Evolutionary conservation across 2,113 vertebrate genomes (phyloP).

Genomic region (Misgurnus mizolepis): DNA sequence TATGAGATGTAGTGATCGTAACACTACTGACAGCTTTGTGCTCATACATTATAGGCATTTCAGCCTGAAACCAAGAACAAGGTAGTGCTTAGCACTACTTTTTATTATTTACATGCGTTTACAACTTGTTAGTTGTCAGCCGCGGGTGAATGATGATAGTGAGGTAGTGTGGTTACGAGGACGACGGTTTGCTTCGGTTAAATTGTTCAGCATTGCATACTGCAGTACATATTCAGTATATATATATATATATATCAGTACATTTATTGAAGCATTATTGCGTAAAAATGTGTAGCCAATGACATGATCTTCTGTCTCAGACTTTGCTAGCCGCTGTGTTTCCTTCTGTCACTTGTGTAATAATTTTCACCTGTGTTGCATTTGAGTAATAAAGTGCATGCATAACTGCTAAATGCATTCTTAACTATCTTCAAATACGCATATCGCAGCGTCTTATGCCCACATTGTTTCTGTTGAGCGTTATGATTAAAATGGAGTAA

Average conservation of each 20-base stretch:
- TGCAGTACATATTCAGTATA: too few relatives aligned
- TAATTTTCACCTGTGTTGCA: constrained; percentile 55
- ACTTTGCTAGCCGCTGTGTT: constrained; percentile 43
- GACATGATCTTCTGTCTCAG: background rate
- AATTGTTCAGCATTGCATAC: too few relatives aligned
- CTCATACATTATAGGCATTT: constrained; percentile 18
- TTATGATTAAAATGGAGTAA: constrained; percentile 90
- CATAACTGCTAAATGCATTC: constrained; percentile 77
- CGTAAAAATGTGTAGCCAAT: too few relatives aligned
- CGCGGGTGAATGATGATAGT: background rate
- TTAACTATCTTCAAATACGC: constrained; percentile 82
- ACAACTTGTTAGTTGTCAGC: constrained; percentile 5
- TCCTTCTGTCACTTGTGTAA: constrained; percentile 51
- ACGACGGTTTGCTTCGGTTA: too few relatives aligned
- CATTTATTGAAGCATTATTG: too few relatives aligned
- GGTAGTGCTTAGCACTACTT: background rate
- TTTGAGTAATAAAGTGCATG: constrained; percentile 62
- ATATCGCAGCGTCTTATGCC: constrained; percentile 86
- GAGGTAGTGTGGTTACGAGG: background rate
- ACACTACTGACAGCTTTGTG: constrained; percentile 21
- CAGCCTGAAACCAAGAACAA: background rate
- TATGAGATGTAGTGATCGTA: constrained; percentile 44
- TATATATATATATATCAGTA: too few relatives aligned
- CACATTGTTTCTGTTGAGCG: constrained; percentile 86
- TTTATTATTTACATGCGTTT: background rate